Base-by-base conservation (phyloP, 2,113 vertebrate genomes). In the Galbula dea region DNA sequence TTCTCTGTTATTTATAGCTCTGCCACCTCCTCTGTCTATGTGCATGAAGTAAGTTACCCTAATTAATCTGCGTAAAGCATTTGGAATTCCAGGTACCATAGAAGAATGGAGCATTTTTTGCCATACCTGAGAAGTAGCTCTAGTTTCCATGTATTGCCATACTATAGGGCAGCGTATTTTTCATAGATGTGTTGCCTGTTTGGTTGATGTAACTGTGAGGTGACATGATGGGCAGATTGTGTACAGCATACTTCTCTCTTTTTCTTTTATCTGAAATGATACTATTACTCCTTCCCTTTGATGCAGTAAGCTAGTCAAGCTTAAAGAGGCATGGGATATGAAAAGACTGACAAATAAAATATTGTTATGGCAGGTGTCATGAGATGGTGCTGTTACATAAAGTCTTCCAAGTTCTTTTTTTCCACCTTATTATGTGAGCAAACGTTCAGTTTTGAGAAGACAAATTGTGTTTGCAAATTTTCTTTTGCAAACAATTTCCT, bases 301-400 rank as follows among this genome's bases (percentile, higher is more conserved):
- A 95, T 93, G 82, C 75, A 80, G 52, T 89, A 89, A 87, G 82
- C 72, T 66, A 93, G 87, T 65, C 81, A 94, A 78, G 87, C 80
- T 96, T 90, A 74, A 89, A 57, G 82, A 94, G 89, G 89, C 82
- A 77, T 10, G 61, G 72, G 78, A 86, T 85, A 79, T 79, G 94
- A 77, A 94, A 83, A 86, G 91, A 71, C 78, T 88, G 93, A 94
- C 91, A 96, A 93, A 92, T 91, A 85, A 96, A 95, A 80, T 91
- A 91, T 91, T 95, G 65, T 95, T 93, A 75, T 94, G 94, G 94
- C 91, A 94, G 85, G 61, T 94, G 83, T 89, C 21, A 27, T 8
- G 11, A 87, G 59, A 62, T 52, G 24, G 59, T 73, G 55, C 67
- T 69, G 71, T 87, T 96, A 83, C 23, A 92, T 62, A 76, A 87